Evolutionary conservation across 2,797 vertebrate species (phyloP).

Genomic region (Paratrypauchen microcephalus): DNA sequence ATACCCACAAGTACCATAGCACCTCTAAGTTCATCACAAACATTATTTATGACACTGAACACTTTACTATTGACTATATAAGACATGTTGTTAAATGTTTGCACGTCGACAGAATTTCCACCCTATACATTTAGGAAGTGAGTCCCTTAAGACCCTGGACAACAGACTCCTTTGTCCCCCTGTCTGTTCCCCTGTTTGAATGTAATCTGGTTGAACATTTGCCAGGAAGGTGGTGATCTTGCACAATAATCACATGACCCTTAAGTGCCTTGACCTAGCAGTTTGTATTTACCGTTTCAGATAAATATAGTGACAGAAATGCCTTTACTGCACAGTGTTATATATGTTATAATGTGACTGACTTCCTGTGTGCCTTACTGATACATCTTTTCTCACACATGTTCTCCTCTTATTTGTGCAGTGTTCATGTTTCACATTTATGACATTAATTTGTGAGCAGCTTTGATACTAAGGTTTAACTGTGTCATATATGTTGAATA

Average conservation of each 20-base stretch:
- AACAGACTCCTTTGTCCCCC: no score
- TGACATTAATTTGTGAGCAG: background rate
- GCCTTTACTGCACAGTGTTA: constrained; percentile 35
- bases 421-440: background rate
- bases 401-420: background rate
- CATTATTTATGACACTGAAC: constrained; percentile 1
- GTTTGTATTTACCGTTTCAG: constrained; percentile 25
- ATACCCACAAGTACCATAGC: background rate
- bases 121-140: no score
- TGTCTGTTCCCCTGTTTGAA: background rate
- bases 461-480: background rate
- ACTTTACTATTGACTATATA: background rate
- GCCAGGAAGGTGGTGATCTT: background rate
- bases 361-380: constrained; percentile 13
- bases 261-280: constrained; percentile 61
- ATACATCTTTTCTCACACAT: background rate
- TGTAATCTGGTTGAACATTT: background rate
- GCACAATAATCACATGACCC: constrained; percentile 32
- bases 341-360: constrained; percentile 15
- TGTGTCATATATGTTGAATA: background rate
- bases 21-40: background rate
- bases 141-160: no score
- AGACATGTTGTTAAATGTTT: background rate
- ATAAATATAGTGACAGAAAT: constrained; percentile 36
- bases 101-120: no score